Conservation (phyloP, 2,888 invertebrate genomes). For the Epinotia nisella region DNA sequence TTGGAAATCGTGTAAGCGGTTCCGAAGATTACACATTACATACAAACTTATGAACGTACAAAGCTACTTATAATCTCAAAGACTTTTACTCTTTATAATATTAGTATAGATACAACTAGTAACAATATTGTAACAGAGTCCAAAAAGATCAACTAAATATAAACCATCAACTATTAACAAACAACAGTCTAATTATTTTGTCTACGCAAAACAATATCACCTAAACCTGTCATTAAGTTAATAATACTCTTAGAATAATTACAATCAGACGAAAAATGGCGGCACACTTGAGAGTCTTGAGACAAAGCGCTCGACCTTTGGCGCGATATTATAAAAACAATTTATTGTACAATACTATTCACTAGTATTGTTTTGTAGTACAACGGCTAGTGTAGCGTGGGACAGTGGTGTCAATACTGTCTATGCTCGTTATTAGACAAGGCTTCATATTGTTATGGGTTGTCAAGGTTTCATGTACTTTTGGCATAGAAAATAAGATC, state of each 20-base stretch:
- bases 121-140: too few species aligned
- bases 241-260: constrained; percentile 39
- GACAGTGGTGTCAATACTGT: constrained; percentile 10
- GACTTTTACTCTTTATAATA: too few species aligned
- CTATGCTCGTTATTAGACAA: neutral
- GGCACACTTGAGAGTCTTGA: constrained; percentile 24
- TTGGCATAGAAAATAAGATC: too few species aligned
- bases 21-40: too few species aligned
- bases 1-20: too few species aligned
- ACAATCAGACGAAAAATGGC: constrained; percentile 30
- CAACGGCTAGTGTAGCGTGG: constrained; percentile 13
- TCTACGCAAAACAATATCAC: constrained; percentile 19
- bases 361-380: constrained; percentile 41
- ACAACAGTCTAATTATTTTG: neutral
- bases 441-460: too few species aligned
- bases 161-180: neutral
- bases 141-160: too few species aligned
- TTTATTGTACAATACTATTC: constrained; percentile 36
- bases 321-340: constrained; percentile 41
- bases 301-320: constrained; percentile 37
- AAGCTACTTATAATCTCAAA: too few species aligned
- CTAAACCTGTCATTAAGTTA: constrained; percentile 35
- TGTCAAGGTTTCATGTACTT: too few species aligned
- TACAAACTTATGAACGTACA: too few species aligned
- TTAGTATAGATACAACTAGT: too few species aligned